phyloP scores from a whole-genome alignment of 2,113 vertebrate genomes.

The Perca fluviatilis region DNA sequence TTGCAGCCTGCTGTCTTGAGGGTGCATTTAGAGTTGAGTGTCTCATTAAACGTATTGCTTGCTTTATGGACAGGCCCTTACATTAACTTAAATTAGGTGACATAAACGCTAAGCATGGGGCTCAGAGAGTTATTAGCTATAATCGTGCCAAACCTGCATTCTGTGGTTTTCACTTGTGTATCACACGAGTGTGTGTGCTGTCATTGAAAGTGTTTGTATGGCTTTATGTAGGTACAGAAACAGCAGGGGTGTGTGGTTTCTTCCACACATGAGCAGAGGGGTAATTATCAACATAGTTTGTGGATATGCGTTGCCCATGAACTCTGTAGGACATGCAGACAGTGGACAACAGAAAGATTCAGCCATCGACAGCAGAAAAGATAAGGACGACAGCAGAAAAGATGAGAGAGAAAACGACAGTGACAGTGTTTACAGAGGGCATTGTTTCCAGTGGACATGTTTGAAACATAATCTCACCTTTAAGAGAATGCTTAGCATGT shows the following conservation, averaged over 20 bases:
- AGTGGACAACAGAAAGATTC: conserved; percentile 50
- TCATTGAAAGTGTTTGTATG: conserved; percentile 58
- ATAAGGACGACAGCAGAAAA: background rate
- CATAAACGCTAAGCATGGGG: conserved; percentile 48
- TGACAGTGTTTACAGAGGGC: background rate
- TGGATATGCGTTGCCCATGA: conserved; percentile 52
- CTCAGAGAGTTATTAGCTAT: conserved; percentile 46
- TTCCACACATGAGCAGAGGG: conserved; percentile 60
- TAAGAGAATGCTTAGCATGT: conserved; percentile 90
- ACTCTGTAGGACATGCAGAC: conserved; percentile 43
- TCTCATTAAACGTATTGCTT: conserved; percentile 58
- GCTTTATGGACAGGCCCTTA: conserved; percentile 50
- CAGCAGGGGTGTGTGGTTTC: conserved; percentile 67
- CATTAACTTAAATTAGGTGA: conserved; percentile 57
- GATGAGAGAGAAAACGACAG: conserved; percentile 14
- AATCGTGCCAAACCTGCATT: conserved; percentile 60
- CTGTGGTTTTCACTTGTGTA: conserved; percentile 71
- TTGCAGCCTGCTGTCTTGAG: conserved; percentile 40
- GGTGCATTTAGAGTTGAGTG: conserved; percentile 46
- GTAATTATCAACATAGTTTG: conserved; percentile 71
- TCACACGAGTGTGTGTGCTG: conserved; percentile 53
- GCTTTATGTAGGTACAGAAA: conserved; percentile 63
- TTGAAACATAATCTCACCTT: conserved; percentile 84
- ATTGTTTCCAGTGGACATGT: conserved; percentile 2
- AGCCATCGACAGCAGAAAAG: conserved; percentile 13